These are phyloP conservation scores for Suricata suricatta DNA, from an alignment of 2,113 vertebrate genomes.

Conservation along the genomic window DNA sequence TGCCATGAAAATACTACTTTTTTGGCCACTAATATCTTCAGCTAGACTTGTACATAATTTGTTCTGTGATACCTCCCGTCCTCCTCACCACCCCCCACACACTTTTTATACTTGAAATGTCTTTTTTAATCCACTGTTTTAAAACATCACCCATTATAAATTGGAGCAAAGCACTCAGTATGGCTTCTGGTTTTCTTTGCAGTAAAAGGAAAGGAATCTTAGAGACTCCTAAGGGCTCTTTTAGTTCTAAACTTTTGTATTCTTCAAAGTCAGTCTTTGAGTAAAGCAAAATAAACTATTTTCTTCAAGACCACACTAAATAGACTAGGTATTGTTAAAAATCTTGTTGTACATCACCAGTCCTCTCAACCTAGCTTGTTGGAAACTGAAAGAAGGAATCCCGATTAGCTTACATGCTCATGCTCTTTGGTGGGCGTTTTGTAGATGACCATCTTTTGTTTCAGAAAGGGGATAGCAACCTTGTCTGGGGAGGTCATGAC, in stretches of 20 bases:
- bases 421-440: neutral
- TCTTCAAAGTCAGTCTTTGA: neutral
- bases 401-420: neutral
- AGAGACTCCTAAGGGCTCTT: neutral
- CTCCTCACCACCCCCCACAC: neutral
- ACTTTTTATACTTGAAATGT: neutral
- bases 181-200: neutral
- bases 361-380: neutral
- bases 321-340: neutral
- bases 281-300: neutral
- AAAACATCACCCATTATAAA: neutral
- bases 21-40: neutral
- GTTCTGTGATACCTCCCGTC: neutral
- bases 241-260: neutral
- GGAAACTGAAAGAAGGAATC: neutral
- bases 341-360: neutral
- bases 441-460: neutral
- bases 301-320: neutral
- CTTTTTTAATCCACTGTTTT: neutral
- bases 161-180: neutral
- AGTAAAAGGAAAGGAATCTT: neutral
- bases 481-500: neutral
- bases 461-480: neutral
- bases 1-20: neutral
- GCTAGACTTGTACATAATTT: neutral